Evolutionary conservation across 2,888 invertebrate genomes (phyloP).

Genomic region (Seira ritae): DNA sequence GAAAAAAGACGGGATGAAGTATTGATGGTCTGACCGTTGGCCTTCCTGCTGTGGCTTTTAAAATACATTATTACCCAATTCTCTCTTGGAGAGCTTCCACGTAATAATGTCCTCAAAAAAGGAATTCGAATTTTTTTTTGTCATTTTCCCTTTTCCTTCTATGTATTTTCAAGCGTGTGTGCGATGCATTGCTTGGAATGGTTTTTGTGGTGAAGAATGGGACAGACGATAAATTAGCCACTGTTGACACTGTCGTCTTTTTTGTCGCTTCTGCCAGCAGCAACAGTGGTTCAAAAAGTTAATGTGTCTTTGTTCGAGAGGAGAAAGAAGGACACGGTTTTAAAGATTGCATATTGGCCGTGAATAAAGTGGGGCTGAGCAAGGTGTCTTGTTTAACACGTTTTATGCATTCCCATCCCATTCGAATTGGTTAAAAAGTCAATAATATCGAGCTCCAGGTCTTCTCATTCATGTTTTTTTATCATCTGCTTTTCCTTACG

Average conservation of each 20-base stretch:
- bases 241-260: slow-evolving; percentile 61
- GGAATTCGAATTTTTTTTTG: too few species aligned
- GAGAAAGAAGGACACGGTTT: slow-evolving; percentile 51
- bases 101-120: slow-evolving; percentile 21
- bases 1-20: slow-evolving; percentile 45
- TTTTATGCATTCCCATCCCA: slow-evolving; percentile 33
- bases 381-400: slow-evolving; percentile 55
- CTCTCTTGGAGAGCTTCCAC: slow-evolving; percentile 42
- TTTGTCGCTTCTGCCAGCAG: slow-evolving; percentile 1
- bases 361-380: slow-evolving; percentile 60
- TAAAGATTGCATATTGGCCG: slow-evolving; percentile 52
- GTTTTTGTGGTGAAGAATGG: slow-evolving; percentile 55
- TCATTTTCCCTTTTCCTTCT: too few species aligned
- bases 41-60: slow-evolving; percentile 57
- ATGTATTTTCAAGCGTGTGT: slow-evolving; percentile 37
- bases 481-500: slow-evolving; percentile 4
- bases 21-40: slow-evolving; percentile 58
- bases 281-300: too few species aligned
- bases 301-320: too few species aligned
- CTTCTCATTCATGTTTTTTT: slow-evolving; percentile 24
- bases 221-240: slow-evolving; percentile 61
- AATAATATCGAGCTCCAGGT: too few species aligned
- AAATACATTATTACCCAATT: slow-evolving; percentile 39
- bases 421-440: too few species aligned
- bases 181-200: slow-evolving; percentile 33